These are phyloP conservation scores for Peromyscus polionotus DNA, from an alignment of 2,113 vertebrate genomes.

Conservation along the genomic window DNA sequence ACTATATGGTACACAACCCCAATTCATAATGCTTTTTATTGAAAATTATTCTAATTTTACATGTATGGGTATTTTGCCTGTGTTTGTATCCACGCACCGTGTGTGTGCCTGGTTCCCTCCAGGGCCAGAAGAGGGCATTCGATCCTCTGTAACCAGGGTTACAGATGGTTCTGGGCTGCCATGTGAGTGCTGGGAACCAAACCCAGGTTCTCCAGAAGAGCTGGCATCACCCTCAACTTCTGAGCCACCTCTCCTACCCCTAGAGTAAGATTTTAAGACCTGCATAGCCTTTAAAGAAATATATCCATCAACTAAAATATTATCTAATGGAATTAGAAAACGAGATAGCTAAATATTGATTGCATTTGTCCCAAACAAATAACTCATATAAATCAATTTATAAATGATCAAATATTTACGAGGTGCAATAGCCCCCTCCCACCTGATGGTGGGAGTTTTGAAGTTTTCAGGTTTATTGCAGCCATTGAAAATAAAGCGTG, in stretches of 20 bases:
- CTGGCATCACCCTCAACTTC: background rate
- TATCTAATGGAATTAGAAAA: constrained; percentile 26
- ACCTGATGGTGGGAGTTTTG: background rate
- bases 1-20: background rate
- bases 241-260: background rate
- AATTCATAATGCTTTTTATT: constrained; percentile 17
- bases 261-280: constrained; percentile 23
- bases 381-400: constrained; percentile 26
- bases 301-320: constrained; percentile 55
- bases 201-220: background rate
- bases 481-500: background rate
- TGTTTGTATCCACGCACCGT: background rate
- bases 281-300: constrained; percentile 49
- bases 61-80: background rate
- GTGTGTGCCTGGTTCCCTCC: background rate
- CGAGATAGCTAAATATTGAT: constrained; percentile 53
- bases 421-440: background rate
- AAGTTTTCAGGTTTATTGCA: constrained; percentile 19
- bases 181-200: background rate
- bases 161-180: background rate
- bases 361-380: constrained; percentile 52
- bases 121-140: background rate
- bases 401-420: constrained; percentile 49
- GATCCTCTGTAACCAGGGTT: background rate
- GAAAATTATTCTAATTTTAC: background rate